Percentiles rank a stretch among this genome's conserved stretches.
Conservation (phyloP, 1,140 invertebrate genomes). For the Bombus consobrinus region DNA sequence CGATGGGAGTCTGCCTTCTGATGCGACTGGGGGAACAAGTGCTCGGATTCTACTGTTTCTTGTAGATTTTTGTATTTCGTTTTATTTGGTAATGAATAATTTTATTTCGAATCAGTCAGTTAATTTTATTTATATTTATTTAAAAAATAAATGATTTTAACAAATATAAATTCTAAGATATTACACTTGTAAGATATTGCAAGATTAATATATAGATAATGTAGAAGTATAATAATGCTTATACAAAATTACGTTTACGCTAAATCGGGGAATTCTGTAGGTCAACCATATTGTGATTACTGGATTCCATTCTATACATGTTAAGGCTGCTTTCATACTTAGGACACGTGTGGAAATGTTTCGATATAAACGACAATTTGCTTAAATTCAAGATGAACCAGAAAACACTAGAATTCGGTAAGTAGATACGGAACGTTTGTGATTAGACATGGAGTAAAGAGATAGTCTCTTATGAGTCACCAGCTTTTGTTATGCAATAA, state of each 20-base stretch:
- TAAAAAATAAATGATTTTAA: neutral
- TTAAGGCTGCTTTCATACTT: neutral
- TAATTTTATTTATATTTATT: neutral
- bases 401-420: neutral
- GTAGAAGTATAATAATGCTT: no score
- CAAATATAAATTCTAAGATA: neutral
- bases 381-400: neutral
- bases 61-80: neutral
- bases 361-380: neutral
- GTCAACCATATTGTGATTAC: neutral
- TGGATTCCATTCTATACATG: neutral
- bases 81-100: neutral
- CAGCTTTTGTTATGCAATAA: neutral
- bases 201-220: no score
- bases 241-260: neutral
- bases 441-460: neutral
- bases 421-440: neutral
- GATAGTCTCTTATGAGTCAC: neutral
- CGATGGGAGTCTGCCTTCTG: slow-evolving; percentile 77
- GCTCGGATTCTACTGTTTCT: slow-evolving; percentile 44
- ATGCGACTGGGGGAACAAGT: slow-evolving; percentile 60
- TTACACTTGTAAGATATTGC: no score
- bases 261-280: neutral
- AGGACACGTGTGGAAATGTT: neutral
- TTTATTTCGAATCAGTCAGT: neutral